Conservation (phyloP, 2,888 invertebrate genomes). For the Esperia sulphurella region DNA sequence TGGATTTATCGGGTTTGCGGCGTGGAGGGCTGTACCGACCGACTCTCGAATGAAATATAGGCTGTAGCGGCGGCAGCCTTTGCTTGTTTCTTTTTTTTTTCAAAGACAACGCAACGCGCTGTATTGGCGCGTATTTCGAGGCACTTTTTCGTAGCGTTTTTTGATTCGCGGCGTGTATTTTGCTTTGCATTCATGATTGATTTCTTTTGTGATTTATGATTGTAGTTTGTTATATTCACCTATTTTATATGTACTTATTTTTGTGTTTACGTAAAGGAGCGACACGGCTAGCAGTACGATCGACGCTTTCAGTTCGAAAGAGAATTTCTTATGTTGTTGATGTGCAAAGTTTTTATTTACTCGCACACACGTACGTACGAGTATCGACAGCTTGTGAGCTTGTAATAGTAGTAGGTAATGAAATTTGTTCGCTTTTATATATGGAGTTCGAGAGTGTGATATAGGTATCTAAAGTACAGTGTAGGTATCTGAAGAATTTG, state of each 20-base stretch:
- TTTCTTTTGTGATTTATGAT: conserved; percentile 10
- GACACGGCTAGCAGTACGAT: too few species aligned
- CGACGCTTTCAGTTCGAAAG: too few species aligned
- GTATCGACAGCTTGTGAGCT: too few species aligned
- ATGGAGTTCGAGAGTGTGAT: too few species aligned
- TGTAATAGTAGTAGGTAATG: too few species aligned
- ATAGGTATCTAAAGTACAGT: too few species aligned
- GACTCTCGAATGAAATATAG: conserved; percentile 65
- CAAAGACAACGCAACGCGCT: conserved; percentile 34
- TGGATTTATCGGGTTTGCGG: conserved; percentile 71
- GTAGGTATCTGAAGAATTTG: too few species aligned
- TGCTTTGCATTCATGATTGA: conserved; percentile 27
- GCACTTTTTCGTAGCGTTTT: conserved; percentile 21
- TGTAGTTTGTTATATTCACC: not conserved
- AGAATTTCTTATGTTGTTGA: too few species aligned
- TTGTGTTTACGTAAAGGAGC: too few species aligned
- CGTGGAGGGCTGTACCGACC: conserved; percentile 38
- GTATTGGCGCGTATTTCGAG: conserved; percentile 41
- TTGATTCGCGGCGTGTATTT: conserved; percentile 21
- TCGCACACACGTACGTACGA: too few species aligned
- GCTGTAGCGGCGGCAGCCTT: conserved; percentile 40
- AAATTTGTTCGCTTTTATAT: too few species aligned
- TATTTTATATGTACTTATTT: not conserved
- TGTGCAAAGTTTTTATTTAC: too few species aligned
- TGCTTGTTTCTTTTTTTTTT: conserved; percentile 39